Evolutionary conservation across 92 coral and sea anemone species (phyloP).

Genomic region (Zoanthus sansibaricus): DNA sequence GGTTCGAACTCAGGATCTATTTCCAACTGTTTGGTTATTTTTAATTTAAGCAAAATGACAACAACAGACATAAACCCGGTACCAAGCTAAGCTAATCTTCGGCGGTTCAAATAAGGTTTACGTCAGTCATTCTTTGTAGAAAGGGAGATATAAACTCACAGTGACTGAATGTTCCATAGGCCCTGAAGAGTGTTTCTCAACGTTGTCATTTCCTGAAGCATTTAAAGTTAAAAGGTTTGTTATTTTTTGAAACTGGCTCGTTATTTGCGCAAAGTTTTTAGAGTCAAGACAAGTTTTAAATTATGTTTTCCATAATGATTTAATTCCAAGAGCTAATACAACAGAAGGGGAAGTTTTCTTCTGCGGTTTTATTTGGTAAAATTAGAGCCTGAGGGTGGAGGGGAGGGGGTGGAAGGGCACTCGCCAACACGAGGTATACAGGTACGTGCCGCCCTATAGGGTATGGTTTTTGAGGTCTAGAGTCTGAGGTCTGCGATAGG

Average conservation of each 20-base stretch:
- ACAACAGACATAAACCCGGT: too few relatives aligned
- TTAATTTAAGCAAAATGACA: too few relatives aligned
- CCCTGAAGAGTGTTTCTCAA: slow-evolving; percentile 64
- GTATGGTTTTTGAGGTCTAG: too few relatives aligned
- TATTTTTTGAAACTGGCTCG: background rate
- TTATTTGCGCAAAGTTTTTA: background rate
- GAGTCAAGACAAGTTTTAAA: background rate
- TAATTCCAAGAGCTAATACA: background rate
- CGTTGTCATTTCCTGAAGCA: slow-evolving; percentile 64
- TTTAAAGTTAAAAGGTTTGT: slow-evolving; percentile 71
- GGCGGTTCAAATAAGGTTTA: background rate
- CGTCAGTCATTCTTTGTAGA: background rate
- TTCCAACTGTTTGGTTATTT: too few relatives aligned
- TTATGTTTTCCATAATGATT: background rate
- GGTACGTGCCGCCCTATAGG: too few relatives aligned
- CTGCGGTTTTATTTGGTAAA: too few relatives aligned
- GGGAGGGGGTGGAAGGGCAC: too few relatives aligned
- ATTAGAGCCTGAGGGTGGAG: too few relatives aligned
- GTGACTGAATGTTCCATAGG: slow-evolving; percentile 27
- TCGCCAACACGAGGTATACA: too few relatives aligned
- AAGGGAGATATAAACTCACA: background rate
- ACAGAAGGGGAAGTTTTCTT: background rate
- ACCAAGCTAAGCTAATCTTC: background rate
- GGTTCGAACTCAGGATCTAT: too few relatives aligned
- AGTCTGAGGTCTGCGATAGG: too few relatives aligned